Percentiles rank a stretch among this genome's conserved stretches.
Evolutionary conservation across 1,140 invertebrate species (phyloP).

Genomic region (Ceratina australensis): DNA sequence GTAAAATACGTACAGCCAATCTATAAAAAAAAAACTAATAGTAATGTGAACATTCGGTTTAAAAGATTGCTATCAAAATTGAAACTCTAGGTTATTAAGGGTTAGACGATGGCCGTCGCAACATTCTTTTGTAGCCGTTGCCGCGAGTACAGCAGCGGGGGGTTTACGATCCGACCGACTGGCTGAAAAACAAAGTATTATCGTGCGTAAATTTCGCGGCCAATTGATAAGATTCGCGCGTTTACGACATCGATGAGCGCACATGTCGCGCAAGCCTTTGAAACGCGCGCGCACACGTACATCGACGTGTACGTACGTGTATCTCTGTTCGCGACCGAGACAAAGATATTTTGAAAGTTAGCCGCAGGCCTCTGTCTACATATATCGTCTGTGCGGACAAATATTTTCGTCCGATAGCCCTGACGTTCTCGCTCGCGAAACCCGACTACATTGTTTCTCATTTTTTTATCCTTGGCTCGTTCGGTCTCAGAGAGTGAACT

Average conservation of each 20-base stretch:
- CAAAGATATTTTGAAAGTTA: conserved; percentile 23
- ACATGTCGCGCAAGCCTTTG: background rate
- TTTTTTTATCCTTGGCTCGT: background rate
- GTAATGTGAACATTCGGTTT: no score
- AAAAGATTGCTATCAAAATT: no score
- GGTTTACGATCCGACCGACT: background rate
- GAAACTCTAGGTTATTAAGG: no score
- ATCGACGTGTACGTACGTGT: background rate
- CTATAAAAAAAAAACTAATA: no score
- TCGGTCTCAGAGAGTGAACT: no score
- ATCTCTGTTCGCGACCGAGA: background rate
- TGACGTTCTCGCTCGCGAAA: conserved; percentile 1
- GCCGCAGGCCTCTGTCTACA: background rate
- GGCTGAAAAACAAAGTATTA: conserved; percentile 26
- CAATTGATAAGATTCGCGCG: conserved; percentile 1
- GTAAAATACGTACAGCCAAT: no score
- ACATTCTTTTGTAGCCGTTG: no score
- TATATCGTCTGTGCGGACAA: conserved; percentile 13
- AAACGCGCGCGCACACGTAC: background rate
- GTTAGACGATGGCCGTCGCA: no score
- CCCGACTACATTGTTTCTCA: background rate
- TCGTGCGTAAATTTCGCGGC: background rate
- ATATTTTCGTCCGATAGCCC: conserved; percentile 35
- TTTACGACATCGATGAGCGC: conserved; percentile 32
- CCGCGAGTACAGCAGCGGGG: background rate